These are phyloP conservation scores for Dryococelus australis DNA, from an alignment of 2,888 invertebrate species.

Conservation along the genomic window DNA sequence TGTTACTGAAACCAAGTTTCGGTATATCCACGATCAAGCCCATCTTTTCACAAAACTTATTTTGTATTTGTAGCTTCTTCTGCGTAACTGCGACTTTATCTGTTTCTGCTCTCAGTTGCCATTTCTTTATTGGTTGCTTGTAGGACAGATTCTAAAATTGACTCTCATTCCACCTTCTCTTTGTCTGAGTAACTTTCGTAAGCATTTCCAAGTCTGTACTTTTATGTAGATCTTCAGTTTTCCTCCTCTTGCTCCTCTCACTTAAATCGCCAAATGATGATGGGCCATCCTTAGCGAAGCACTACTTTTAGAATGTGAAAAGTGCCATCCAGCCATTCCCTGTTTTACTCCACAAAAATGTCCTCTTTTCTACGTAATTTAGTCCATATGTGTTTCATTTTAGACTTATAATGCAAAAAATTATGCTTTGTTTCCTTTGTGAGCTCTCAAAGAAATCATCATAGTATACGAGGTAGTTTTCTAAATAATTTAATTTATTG, in stretches of 20 bases:
- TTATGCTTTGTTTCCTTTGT: not conserved
- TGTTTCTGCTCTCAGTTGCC: too few relatives aligned
- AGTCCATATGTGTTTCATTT: not conserved
- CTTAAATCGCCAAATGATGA: not conserved
- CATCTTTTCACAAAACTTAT: not conserved
- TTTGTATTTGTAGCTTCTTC: too few relatives aligned
- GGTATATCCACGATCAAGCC: not conserved
- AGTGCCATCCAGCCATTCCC: not conserved
- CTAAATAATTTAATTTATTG: not conserved
- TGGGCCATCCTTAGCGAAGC: not conserved
- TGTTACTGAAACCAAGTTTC: not conserved
- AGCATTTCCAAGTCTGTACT: not conserved
- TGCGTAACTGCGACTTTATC: too few relatives aligned
- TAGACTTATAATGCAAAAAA: not conserved
- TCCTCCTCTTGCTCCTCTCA: not conserved
- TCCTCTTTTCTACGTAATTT: not conserved
- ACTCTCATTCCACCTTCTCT: not conserved
- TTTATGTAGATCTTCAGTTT: not conserved
- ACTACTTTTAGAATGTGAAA: not conserved
- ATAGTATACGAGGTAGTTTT: not conserved
- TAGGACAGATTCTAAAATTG: not conserved
- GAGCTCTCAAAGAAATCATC: not conserved
- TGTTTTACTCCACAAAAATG: not conserved
- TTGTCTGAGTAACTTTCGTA: not conserved
- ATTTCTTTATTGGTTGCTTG: not conserved